Percentiles rank a stretch among this genome's conserved stretches.
phyloP scores from a whole-genome alignment of 2,888 invertebrate species.

The Clostera curtula region DNA sequence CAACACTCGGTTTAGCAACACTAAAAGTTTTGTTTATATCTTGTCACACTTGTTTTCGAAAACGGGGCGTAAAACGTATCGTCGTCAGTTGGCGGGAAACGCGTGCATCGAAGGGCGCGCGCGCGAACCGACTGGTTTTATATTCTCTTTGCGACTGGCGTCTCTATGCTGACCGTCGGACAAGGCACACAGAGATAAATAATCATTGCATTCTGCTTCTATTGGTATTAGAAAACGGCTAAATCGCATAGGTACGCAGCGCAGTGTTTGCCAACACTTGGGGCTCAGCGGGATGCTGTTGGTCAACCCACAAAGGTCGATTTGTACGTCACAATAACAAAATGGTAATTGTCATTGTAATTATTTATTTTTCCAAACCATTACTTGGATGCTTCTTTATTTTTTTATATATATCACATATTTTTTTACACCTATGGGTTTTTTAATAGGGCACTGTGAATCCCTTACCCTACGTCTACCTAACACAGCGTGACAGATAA shows the following conservation, averaged over 20 bases:
- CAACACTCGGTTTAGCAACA: slow-evolving; percentile 35
- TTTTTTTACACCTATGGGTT: too few species aligned
- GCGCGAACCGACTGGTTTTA: slow-evolving; percentile 41
- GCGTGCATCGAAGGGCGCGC: slow-evolving; percentile 33
- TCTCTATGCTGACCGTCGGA: slow-evolving; percentile 22
- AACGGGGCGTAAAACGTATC: slow-evolving; percentile 31
- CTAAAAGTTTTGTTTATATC: slow-evolving; percentile 14
- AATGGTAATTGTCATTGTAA: too few species aligned
- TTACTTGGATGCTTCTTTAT: too few species aligned
- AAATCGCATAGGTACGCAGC: slow-evolving; percentile 54
- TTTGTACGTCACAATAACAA: slow-evolving; percentile 12
- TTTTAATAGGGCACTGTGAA: too few species aligned
- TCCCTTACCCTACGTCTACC: too few species aligned
- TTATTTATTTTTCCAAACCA: too few species aligned
- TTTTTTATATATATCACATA: too few species aligned
- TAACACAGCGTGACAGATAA: too few species aligned
- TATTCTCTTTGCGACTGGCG: too few species aligned
- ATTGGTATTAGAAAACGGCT: slow-evolving; percentile 64
- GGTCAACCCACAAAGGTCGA: slow-evolving; percentile 20
- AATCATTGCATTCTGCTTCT: slow-evolving; percentile 43
- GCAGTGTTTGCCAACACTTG: slow-evolving; percentile 44
- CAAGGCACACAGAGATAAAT: slow-evolving; percentile 29
- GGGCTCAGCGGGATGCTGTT: slow-evolving; percentile 18
- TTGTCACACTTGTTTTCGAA: slow-evolving; percentile 27
- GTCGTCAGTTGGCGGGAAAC: slow-evolving; percentile 28